Percentiles rank a stretch among this genome's conserved stretches.
Conservation (phyloP, 2,797 vertebrate genomes). For the Rhinella marina region DNA sequence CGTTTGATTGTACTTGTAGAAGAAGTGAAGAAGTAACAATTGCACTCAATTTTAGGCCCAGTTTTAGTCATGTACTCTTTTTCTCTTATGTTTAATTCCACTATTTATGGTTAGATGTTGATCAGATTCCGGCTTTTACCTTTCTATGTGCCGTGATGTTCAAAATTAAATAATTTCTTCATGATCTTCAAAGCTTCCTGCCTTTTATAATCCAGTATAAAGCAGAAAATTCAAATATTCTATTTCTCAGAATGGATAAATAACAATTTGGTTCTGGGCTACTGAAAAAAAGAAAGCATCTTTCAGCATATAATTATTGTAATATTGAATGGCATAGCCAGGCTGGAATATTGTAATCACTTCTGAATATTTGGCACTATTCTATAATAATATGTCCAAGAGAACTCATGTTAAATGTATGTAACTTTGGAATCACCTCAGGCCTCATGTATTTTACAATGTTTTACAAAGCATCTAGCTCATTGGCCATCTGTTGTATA, state of each 20-base stretch:
- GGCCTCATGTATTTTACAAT: conserved; percentile 68
- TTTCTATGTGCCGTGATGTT: too few species aligned
- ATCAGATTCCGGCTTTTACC: too few species aligned
- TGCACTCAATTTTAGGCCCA: too few species aligned
- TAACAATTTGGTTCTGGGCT: background rate
- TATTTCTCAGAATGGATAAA: background rate
- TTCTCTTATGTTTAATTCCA: too few species aligned
- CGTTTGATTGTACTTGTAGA: too few species aligned
- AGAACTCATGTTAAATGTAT: conserved; percentile 68
- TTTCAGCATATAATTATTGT: conserved; percentile 63
- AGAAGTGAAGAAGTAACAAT: too few species aligned
- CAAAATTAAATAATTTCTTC: too few species aligned
- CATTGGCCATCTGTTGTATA: conserved; percentile 63
- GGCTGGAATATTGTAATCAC: conserved; percentile 64
- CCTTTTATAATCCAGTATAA: background rate
- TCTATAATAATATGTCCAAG: conserved; percentile 67
- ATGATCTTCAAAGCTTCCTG: background rate
- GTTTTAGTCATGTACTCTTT: too few species aligned
- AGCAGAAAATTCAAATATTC: background rate
- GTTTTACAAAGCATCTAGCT: conserved; percentile 64
- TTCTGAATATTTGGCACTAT: conserved; percentile 68
- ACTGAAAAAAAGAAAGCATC: background rate
- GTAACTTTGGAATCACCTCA: conserved; percentile 67
- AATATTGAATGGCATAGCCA: conserved; percentile 64
- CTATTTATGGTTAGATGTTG: too few species aligned